phyloP scores from a whole-genome alignment of 2,888 invertebrate genomes.

The Didymodactylos carnosus region DNA sequence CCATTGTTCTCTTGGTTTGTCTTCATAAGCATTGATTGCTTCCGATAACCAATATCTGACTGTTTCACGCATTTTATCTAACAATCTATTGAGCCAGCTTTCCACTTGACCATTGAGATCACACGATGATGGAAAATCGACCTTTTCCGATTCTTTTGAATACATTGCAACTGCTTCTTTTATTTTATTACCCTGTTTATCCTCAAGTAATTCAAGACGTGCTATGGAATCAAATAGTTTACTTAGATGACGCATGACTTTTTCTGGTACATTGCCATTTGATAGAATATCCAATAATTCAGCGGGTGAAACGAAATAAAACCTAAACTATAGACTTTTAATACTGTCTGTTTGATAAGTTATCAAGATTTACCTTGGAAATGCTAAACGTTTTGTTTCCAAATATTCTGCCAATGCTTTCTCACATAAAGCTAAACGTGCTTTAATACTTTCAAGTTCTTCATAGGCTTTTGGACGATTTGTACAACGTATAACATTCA shows the following conservation, averaged over 20 bases:
- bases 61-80: conserved; percentile 16
- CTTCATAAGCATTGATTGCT: conserved; percentile 17
- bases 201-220: conserved; percentile 9
- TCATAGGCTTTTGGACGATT: conserved; percentile 61
- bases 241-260: conserved; percentile 19
- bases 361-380: conserved; percentile 42
- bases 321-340: conserved; percentile 37
- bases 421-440: conserved; percentile 69
- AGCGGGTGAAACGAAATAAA: conserved; percentile 88
- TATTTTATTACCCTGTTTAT: neutral
- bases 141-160: conserved; percentile 17
- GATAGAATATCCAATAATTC: conserved; percentile 80
- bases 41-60: conserved; percentile 15
- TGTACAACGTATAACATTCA: conserved; percentile 73
- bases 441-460: conserved; percentile 59
- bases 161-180: conserved; percentile 15
- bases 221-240: conserved; percentile 17
- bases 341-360: no score
- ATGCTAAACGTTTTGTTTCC: conserved; percentile 81
- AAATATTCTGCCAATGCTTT: conserved; percentile 87
- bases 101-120: conserved; percentile 17
- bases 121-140: conserved; percentile 15
- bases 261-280: conserved; percentile 73
- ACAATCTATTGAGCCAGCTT: conserved; percentile 17
- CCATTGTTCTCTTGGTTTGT: conserved; percentile 17